These are phyloP conservation scores for Zosterops borbonicus DNA, from an alignment of 2,113 vertebrate species.

Conservation along the genomic window DNA sequence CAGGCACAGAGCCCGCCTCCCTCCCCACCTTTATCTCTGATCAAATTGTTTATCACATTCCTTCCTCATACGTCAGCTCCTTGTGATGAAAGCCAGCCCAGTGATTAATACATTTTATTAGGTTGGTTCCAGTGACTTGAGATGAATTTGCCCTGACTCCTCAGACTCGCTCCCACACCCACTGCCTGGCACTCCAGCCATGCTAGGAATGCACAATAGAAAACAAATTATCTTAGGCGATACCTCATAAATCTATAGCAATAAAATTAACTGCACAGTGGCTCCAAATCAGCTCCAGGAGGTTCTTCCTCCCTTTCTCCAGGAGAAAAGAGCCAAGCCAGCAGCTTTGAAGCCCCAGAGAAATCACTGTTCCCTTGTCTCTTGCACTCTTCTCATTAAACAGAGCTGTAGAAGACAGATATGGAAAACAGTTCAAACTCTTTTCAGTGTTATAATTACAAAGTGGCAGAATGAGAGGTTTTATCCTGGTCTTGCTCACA, in stretches of 20 bases:
- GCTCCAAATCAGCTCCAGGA: not conserved
- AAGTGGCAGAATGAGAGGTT: not conserved
- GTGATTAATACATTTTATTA: slow-evolving; percentile 64
- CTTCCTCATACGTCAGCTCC: slow-evolving; percentile 43
- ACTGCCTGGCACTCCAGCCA: slow-evolving; percentile 51
- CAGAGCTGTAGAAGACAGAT: not conserved
- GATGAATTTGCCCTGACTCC: slow-evolving; percentile 56
- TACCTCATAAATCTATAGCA: slow-evolving; percentile 50
- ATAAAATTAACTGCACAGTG: not conserved
- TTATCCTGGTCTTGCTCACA: not conserved
- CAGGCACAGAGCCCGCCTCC: not conserved
- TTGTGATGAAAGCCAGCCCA: slow-evolving; percentile 31
- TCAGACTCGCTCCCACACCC: slow-evolving; percentile 60
- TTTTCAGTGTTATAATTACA: not conserved
- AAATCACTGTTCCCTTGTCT: not conserved
- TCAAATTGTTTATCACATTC: slow-evolving; percentile 56
- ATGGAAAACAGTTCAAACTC: not conserved
- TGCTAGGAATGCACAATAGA: slow-evolving; percentile 50
- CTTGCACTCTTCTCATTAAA: not conserved
- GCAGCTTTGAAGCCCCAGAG: not conserved
- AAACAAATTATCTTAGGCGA: slow-evolving; percentile 45
- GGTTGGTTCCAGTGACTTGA: slow-evolving; percentile 53
- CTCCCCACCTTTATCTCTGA: slow-evolving; percentile 47
- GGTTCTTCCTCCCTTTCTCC: not conserved
- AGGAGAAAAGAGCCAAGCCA: not conserved